A percentile compares a stretch with the other conserved stretches of the same genome.
These are phyloP conservation scores for Leptinotarsa rubiginosa DNA, from an alignment of 2,888 invertebrate genomes.

Conservation along the genomic window DNA sequence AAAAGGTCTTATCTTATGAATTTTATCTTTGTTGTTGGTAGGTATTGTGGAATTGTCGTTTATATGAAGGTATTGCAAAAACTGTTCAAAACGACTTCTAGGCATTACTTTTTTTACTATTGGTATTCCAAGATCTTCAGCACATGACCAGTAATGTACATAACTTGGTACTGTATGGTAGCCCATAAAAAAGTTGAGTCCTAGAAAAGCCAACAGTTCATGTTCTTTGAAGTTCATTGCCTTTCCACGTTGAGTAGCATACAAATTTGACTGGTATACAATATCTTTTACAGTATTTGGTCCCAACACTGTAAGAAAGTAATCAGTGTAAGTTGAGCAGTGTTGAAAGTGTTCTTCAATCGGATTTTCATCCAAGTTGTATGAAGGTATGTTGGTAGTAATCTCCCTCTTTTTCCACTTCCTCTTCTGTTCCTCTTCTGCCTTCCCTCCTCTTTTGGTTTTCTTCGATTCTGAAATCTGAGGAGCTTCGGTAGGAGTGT, in stretches of 20 bases:
- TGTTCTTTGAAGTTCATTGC: conserved; percentile 28
- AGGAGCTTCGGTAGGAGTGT: background rate
- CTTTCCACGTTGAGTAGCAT: conserved; percentile 30
- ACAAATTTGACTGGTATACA: conserved; percentile 28
- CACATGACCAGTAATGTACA: conserved; percentile 29
- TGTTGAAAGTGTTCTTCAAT: conserved; percentile 22
- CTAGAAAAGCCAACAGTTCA: conserved; percentile 29
- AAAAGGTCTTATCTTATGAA: conserved; percentile 35
- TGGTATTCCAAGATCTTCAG: conserved; percentile 26
- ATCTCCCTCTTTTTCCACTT: conserved; percentile 24
- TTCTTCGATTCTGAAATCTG: conserved; percentile 17
- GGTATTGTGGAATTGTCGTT: conserved; percentile 34
- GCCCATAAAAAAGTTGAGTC: conserved; percentile 30
- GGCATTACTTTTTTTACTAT: conserved; percentile 17
- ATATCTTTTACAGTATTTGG: conserved; percentile 27
- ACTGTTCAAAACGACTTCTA: conserved; percentile 31
- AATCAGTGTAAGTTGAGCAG: conserved; percentile 27
- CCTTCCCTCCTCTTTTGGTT: conserved; percentile 9
- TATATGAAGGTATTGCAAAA: conserved; percentile 35
- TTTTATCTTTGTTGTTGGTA: conserved; percentile 34
- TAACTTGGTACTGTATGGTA: conserved; percentile 25
- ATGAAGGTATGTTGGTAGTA: conserved; percentile 12
- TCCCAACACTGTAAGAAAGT: conserved; percentile 25
- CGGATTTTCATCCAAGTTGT: conserved; percentile 18
- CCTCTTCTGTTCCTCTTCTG: conserved; percentile 18